Base-by-base conservation (phyloP, 2,888 invertebrate genomes). In the Phaedon cochleariae region DNA sequence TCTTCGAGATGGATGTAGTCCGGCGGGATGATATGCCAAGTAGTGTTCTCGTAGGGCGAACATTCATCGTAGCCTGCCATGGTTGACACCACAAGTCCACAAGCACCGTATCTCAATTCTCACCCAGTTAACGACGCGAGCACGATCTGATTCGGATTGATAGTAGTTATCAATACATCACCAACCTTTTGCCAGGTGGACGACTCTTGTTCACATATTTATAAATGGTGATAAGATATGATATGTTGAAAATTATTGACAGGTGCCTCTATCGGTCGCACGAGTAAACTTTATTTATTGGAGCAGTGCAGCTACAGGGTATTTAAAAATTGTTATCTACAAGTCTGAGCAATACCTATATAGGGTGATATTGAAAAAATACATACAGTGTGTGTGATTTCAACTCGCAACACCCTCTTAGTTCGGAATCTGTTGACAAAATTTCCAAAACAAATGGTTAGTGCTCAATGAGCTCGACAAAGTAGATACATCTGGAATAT, bases 21-120 rank as follows among this genome's bases (percentile, higher is more conserved):
- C 77, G 90, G 89, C 9, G 91, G 90, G 73, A 90, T 88, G 73
- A 90, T 87, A 65, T 90, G 87, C 90, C 91, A 91, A 77, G 87
- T 87, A 75, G 87, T 86, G 76, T 66, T 69, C 21, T 91, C 91
- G 78, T 87, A 88, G 7, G 77, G 65, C 6, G 74, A 52, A 76
- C 88, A 90, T 63, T 87, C 87, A 49, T 87, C 86, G 75, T 90
- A 90, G 51, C 81, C 86, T 83, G 87, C 86, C 88, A 88, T 88
- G 31, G 41, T 41, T 55, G 21, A 51, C 17, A 62, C 49, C 60
- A 62, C 57, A 41, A 26, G 57, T 10, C 6, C 41, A 41, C 41
- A 15, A 57, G 57, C 22, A 22, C 57, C 45, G 31, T 46, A 49
- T 64, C 48, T 41, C 21, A 49, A 31, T 51, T 53, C 48, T 59